Conservation (phyloP, 2,888 invertebrate species). For the Tenthredo notha region DNA sequence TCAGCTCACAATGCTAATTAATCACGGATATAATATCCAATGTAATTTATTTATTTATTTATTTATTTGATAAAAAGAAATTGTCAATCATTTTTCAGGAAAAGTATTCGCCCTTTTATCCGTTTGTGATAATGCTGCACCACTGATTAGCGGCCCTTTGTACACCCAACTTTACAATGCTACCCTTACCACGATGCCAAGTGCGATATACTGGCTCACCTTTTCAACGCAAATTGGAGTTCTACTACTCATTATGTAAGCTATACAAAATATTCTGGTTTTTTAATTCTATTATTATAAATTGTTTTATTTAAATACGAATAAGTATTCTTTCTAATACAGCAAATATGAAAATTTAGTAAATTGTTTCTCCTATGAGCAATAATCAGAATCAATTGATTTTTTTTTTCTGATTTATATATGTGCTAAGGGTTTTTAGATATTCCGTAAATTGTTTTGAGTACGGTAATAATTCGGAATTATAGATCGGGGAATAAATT, state of each 20-base stretch:
- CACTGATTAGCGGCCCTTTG: constrained; percentile 86
- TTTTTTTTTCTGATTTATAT: no score
- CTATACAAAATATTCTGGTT: constrained; percentile 62
- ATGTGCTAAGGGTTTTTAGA: no score
- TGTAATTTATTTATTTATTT: no score
- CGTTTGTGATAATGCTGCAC: constrained; percentile 90
- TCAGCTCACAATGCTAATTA: not conserved
- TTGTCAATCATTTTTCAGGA: constrained; percentile 78
- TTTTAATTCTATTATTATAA: not conserved
- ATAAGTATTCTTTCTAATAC: no score
- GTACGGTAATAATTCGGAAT: no score
- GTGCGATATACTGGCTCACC: constrained; percentile 87
- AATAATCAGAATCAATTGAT: no score
- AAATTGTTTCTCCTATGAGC: no score
- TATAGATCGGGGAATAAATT: no score
- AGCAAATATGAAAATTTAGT: no score
- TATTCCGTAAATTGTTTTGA: no score
- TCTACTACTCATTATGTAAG: constrained; percentile 85
- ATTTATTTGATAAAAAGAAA: not conserved
- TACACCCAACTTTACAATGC: constrained; percentile 88
- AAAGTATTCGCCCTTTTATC: constrained; percentile 89
- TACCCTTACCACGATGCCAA: constrained; percentile 82
- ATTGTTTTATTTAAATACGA: no score
- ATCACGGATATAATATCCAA: not conserved
- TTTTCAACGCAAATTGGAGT: constrained; percentile 85